A percentile compares a stretch with the other conserved stretches of the same genome.
Conservation (phyloP, 2,888 invertebrate genomes). For the Drosophila gaucha region DNA sequence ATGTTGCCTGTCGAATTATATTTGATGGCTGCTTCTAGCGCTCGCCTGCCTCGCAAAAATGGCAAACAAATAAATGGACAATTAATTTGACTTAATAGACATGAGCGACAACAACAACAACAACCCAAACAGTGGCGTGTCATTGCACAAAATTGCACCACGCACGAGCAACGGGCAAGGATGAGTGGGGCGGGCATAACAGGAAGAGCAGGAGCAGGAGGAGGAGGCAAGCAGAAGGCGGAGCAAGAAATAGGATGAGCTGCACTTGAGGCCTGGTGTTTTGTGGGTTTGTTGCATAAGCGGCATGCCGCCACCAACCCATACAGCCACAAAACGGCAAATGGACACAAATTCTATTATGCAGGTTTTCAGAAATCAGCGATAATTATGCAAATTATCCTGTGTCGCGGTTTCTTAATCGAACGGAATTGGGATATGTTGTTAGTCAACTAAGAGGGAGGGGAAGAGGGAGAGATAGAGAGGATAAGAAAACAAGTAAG, state of each 20-base stretch:
- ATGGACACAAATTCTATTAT: constrained; percentile 4
- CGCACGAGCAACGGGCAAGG: constrained; percentile 26
- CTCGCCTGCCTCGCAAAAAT: constrained; percentile 36
- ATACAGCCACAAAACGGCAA: neutral
- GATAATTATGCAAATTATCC: no score
- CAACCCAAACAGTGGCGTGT: constrained; percentile 35
- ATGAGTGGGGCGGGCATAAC: neutral
- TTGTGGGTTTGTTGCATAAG: constrained; percentile 15
- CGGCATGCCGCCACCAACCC: neutral
- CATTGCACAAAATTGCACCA: constrained; percentile 54
- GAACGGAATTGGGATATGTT: neutral
- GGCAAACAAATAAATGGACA: constrained; percentile 76
- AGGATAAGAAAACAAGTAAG: neutral
- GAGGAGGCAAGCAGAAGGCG: neutral
- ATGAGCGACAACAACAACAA: constrained; percentile 40
- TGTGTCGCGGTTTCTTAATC: no score
- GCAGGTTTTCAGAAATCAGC: no score
- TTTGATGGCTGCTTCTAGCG: constrained; percentile 66
- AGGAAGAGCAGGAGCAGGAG: neutral
- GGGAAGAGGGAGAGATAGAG: neutral
- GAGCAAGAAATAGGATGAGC: neutral
- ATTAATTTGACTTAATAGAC: constrained; percentile 80
- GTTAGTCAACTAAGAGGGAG: neutral
- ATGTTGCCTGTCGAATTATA: constrained; percentile 77
- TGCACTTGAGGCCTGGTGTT: constrained; percentile 1